phyloP scores from a whole-genome alignment of 2,888 invertebrate species.

The Parochlus steinenii region DNA sequence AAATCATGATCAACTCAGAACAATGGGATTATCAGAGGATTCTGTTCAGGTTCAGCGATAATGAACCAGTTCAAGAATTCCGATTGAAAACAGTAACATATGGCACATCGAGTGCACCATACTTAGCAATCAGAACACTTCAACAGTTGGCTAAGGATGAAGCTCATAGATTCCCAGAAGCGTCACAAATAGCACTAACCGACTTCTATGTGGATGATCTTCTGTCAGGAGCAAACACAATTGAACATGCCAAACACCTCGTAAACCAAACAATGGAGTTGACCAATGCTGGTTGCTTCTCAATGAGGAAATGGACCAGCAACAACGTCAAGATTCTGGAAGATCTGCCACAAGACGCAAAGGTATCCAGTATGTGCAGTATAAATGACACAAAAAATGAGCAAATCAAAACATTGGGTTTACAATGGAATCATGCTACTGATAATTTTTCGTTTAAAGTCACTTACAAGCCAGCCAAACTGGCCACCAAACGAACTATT shows the following conservation, averaged over 20 bases:
- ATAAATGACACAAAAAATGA: too few relatives aligned
- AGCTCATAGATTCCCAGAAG: constrained; percentile 8
- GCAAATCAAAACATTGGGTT: background rate
- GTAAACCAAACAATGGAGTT: background rate
- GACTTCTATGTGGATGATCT: background rate
- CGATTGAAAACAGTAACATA: constrained; percentile 15
- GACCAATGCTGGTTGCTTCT: background rate
- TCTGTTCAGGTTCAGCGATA: constrained; percentile 13
- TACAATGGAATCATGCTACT: background rate
- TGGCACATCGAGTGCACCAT: constrained; percentile 15
- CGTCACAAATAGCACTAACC: constrained; percentile 3
- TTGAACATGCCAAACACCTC: background rate
- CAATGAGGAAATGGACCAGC: background rate
- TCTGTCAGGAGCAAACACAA: background rate
- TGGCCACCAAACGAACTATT: too few relatives aligned
- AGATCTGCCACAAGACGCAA: background rate
- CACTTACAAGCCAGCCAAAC: too few relatives aligned
- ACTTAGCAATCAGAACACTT: constrained; percentile 12
- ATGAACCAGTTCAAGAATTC: constrained; percentile 12
- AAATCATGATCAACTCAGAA: constrained; percentile 11
- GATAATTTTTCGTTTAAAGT: background rate
- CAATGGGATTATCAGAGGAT: constrained; percentile 12
- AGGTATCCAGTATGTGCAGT: background rate
- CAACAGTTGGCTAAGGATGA: background rate
- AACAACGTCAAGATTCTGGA: background rate